Conservation (phyloP, 2,888 invertebrate species). For the Rhogogaster chlorosoma region DNA sequence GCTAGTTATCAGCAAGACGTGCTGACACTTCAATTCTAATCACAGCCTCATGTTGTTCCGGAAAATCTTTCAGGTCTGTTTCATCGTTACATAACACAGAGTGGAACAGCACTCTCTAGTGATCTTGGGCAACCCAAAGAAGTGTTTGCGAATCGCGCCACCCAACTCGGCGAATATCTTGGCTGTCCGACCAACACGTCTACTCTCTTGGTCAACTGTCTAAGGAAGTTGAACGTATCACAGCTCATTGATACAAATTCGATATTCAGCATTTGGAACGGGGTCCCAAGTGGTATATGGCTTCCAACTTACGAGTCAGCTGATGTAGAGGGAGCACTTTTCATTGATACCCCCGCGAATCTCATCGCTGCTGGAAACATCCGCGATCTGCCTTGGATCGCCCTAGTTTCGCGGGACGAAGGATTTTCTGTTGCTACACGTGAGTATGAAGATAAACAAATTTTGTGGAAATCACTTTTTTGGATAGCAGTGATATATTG, state of each 20-base stretch:
- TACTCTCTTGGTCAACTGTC: not conserved
- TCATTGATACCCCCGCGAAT: not conserved
- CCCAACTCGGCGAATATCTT: not conserved
- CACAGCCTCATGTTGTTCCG: not conserved
- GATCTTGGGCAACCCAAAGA: not conserved
- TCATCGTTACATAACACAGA: not conserved
- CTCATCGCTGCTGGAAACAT: not conserved
- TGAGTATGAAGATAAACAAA: not conserved
- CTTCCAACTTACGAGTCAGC: not conserved
- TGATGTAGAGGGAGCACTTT: conserved; percentile 11
- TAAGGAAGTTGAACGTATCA: not conserved
- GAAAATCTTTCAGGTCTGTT: conserved; percentile 5
- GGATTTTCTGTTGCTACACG: not conserved
- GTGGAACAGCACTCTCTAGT: not conserved
- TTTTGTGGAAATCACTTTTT: not conserved
- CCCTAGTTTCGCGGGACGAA: not conserved
- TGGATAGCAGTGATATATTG: not conserved
- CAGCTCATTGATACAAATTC: not conserved
- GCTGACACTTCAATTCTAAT: not conserved
- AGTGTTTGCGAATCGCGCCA: not conserved
- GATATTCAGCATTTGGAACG: not conserved
- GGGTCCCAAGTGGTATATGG: not conserved
- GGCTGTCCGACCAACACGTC: not conserved
- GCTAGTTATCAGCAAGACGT: not conserved
- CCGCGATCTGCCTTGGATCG: conserved; percentile 12